Conservation (phyloP, 2,113 vertebrate genomes). For the Cyanoliseus patagonus region DNA sequence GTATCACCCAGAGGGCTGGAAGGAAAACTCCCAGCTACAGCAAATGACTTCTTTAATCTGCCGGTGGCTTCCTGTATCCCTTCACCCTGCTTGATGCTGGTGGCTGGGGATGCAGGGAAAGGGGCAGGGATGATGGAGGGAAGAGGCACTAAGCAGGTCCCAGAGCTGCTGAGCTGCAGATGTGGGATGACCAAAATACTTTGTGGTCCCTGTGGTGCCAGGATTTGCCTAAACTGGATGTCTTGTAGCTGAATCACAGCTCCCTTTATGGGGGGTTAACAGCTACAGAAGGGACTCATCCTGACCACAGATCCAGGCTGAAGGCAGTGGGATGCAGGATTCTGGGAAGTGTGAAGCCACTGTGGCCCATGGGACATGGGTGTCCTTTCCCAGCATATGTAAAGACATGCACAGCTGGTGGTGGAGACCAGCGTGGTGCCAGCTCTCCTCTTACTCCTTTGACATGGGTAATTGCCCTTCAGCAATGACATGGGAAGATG, state of each 20-base stretch:
- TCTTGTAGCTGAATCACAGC: neutral
- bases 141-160: neutral
- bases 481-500: accelerated
- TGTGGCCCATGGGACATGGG: accelerated
- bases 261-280: accelerated
- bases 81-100: accelerated
- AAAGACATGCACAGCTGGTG: accelerated
- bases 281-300: neutral
- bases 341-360: neutral
- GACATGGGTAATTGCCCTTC: neutral
- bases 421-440: neutral
- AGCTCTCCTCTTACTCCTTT: neutral
- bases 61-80: neutral
- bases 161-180: neutral
- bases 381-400: neutral
- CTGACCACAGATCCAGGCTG: neutral
- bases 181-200: neutral
- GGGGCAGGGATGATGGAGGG: neutral
- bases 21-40: accelerated
- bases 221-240: neutral
- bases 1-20: neutral
- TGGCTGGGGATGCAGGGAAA: accelerated
- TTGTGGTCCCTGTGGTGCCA: neutral
- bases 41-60: neutral
- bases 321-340: neutral